These are phyloP conservation scores for Cheilosia variabilis DNA, from an alignment of 2,888 invertebrate species.

Conservation along the genomic window DNA sequence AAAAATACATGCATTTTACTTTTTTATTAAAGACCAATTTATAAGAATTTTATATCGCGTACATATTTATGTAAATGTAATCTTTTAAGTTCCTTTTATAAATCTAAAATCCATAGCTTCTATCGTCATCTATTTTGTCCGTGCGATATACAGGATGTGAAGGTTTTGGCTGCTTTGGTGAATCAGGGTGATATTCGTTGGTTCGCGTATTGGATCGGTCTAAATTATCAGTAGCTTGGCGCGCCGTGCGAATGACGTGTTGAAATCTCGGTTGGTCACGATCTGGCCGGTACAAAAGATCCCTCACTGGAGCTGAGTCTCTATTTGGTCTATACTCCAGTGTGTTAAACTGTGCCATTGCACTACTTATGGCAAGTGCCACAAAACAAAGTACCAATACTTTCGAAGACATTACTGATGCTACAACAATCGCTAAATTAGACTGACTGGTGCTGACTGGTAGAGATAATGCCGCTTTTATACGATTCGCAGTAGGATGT, in stretches of 20 bases:
- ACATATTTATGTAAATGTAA: too few relatives aligned
- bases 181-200: slow-evolving; percentile 27
- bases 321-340: slow-evolving; percentile 53
- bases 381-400: slow-evolving; percentile 36
- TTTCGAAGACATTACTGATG: slow-evolving; percentile 41
- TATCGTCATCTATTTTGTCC: slow-evolving; percentile 6
- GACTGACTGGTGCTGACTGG: slow-evolving; percentile 36
- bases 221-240: slow-evolving; percentile 24
- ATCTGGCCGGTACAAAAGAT: slow-evolving; percentile 24
- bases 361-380: slow-evolving; percentile 4
- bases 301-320: slow-evolving; percentile 23
- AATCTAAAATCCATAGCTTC: slow-evolving; percentile 4
- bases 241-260: neutral
- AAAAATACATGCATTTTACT: too few relatives aligned
- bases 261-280: neutral
- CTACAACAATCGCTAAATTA: neutral
- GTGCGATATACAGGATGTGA: slow-evolving; percentile 29
- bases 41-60: too few relatives aligned
- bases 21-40: neutral
- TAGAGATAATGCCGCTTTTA: neutral
- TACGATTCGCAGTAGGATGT: slow-evolving; percentile 6
- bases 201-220: slow-evolving; percentile 25
- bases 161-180: slow-evolving; percentile 23
- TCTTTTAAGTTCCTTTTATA: too few relatives aligned
- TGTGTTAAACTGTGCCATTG: slow-evolving; percentile 34